A percentile compares a stretch with the other conserved stretches of the same genome.
phyloP scores from a whole-genome alignment of 2,797 vertebrate genomes.

The Poecilia gillii region DNA sequence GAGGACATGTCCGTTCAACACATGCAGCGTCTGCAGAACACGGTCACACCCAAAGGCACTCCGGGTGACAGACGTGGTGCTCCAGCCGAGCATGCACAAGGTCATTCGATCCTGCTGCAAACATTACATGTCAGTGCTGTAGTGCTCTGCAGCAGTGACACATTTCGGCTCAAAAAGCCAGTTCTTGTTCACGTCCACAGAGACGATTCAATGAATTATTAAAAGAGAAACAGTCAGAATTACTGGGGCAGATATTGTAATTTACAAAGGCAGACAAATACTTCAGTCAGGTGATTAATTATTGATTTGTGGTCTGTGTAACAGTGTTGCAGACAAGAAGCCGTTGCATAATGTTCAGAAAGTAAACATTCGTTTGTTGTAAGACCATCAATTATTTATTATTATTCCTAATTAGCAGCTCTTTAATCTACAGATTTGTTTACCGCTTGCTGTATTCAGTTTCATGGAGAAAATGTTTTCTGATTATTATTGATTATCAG shows the following conservation, averaged over 20 bases:
- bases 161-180: background rate
- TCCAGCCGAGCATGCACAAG: constrained; percentile 85
- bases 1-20: constrained; percentile 81
- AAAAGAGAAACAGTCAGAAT: constrained; percentile 25
- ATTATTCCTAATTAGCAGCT: constrained; percentile 29
- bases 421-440: constrained; percentile 30
- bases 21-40: constrained; percentile 79
- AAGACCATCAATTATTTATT: constrained; percentile 48
- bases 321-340: constrained; percentile 33
- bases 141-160: background rate
- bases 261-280: constrained; percentile 40
- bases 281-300: constrained; percentile 41
- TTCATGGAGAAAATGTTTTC: background rate
- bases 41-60: constrained; percentile 82
- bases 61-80: constrained; percentile 86
- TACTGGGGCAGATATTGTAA: constrained; percentile 32
- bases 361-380: constrained; percentile 32
- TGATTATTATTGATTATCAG: constrained; percentile 6
- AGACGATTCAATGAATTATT: constrained; percentile 21
- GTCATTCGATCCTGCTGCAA: constrained; percentile 67
- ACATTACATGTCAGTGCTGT: background rate
- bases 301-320: constrained; percentile 45
- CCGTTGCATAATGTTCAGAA: constrained; percentile 36
- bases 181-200: background rate
- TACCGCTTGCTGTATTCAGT: constrained; percentile 11